Conservation (phyloP, 2,797 vertebrate genomes). For the Myotis pilosus region DNA sequence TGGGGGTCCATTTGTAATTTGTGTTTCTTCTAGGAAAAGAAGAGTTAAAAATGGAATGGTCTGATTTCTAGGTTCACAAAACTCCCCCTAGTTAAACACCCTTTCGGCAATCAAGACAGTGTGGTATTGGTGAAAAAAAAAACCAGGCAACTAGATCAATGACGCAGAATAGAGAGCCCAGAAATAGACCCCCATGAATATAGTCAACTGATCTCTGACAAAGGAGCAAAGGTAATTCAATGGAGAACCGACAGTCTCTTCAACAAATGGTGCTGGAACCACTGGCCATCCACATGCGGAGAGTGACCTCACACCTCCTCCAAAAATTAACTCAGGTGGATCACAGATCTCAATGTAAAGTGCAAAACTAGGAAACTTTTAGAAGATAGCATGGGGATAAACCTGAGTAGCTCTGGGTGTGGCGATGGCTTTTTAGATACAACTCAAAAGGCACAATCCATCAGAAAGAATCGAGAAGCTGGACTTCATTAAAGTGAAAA, state of each 20-base stretch:
- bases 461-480: not conserved
- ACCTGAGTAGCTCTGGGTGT: not conserved
- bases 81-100: not conserved
- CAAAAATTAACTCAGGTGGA: not conserved
- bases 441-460: not conserved
- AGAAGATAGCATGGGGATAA: not conserved
- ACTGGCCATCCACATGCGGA: not conserved
- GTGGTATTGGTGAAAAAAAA: not conserved
- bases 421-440: not conserved
- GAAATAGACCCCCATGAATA: not conserved
- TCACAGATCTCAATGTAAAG: not conserved
- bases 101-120: not conserved
- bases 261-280: no score
- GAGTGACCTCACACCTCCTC: not conserved
- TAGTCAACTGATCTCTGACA: not conserved
- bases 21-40: not conserved
- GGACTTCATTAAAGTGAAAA: not conserved
- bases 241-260: rapidly evolving
- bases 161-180: not conserved
- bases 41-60: not conserved
- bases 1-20: not conserved
- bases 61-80: not conserved
- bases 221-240: not conserved
- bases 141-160: not conserved
- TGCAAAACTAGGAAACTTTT: not conserved